phyloP scores from a whole-genome alignment of 2,797 vertebrate species.

The Ammospiza maritima region DNA sequence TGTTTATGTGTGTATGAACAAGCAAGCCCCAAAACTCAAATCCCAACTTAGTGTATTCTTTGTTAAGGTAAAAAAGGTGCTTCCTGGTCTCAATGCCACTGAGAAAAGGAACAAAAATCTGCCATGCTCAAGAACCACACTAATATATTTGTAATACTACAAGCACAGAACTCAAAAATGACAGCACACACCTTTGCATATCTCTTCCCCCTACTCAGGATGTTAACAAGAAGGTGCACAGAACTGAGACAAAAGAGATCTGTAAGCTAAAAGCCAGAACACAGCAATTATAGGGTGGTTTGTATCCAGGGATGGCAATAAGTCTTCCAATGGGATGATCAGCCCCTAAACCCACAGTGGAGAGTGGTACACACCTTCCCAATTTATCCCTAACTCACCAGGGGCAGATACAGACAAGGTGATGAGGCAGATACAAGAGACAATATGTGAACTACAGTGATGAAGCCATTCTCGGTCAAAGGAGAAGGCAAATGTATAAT shows the following conservation, averaged over 20 bases:
- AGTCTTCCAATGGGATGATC: not conserved
- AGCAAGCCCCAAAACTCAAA: not conserved
- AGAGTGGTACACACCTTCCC: not conserved
- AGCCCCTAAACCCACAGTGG: not conserved
- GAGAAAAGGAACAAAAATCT: not conserved
- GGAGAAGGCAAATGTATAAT: not conserved
- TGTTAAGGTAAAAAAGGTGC: not conserved
- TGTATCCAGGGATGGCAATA: not conserved
- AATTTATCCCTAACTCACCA: fast-evolving
- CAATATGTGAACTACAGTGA: not conserved
- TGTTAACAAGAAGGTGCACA: not conserved
- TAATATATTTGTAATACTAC: not conserved
- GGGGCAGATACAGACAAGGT: not conserved
- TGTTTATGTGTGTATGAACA: not conserved
- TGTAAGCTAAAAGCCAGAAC: not conserved
- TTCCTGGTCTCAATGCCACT: not conserved
- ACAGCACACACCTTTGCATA: not conserved
- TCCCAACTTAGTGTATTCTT: not conserved
- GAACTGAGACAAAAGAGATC: not conserved
- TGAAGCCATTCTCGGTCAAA: not conserved
- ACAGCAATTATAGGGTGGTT: fast-evolving
- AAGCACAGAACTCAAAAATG: not conserved
- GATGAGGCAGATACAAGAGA: not conserved
- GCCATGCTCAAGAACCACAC: not conserved
- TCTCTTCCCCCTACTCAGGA: not conserved